Percentiles rank a stretch among this genome's conserved stretches.
Evolutionary conservation across 2,797 vertebrate genomes (phyloP).

Genomic region (Anabas testudineus): DNA sequence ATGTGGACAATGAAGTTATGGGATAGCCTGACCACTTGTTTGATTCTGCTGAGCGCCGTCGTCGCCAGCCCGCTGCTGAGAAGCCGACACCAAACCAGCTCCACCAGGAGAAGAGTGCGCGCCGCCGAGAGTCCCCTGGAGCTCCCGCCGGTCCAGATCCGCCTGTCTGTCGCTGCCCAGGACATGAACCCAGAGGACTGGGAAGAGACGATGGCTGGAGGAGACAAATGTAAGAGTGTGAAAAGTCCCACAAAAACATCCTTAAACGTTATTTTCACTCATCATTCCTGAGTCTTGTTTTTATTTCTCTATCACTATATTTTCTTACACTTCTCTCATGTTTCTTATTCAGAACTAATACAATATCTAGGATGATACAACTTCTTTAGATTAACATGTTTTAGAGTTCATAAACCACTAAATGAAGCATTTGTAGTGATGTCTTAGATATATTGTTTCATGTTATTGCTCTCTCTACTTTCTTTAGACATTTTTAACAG

Average conservation of each 20-base stretch:
- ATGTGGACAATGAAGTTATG: slow-evolving; percentile 84
- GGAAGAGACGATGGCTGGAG: slow-evolving; percentile 35
- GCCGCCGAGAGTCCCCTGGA: slow-evolving; percentile 62
- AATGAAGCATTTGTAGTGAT: not conserved
- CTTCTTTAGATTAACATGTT: not conserved
- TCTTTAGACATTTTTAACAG: not conserved
- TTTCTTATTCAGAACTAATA: not conserved
- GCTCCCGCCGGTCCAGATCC: slow-evolving; percentile 61
- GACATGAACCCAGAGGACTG: slow-evolving; percentile 11
- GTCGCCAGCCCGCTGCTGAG: slow-evolving; percentile 51
- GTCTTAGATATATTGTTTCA: not conserved
- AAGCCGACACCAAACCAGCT: slow-evolving; percentile 25
- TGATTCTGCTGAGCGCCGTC: slow-evolving; percentile 76
- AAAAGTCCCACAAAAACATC: not conserved
- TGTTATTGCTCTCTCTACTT: not conserved
- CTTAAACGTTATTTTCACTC: not conserved
- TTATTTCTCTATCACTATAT: not conserved
- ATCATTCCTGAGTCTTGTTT: not conserved
- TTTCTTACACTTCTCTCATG: no score
- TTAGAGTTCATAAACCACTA: not conserved
- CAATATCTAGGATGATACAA: not conserved
- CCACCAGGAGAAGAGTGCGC: slow-evolving; percentile 45
- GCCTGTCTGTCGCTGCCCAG: slow-evolving; percentile 41
- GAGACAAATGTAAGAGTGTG: slow-evolving; percentile 60
- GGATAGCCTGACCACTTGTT: slow-evolving; percentile 80